Evolutionary conservation across 2,113 vertebrate species (phyloP).

Genomic region (Sterna hirundo): DNA sequence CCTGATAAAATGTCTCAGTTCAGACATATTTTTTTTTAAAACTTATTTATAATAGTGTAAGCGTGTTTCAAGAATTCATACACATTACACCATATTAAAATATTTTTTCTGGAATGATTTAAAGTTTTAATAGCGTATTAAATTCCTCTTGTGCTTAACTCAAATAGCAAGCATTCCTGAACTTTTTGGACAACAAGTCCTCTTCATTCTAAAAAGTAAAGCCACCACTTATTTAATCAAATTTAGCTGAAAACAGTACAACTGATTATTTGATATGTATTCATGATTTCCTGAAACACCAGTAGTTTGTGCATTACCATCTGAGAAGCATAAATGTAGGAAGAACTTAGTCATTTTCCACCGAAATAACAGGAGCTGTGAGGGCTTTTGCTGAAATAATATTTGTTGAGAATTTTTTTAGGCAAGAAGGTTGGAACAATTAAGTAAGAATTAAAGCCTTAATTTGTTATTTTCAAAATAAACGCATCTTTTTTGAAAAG

Average conservation of each 20-base stretch:
- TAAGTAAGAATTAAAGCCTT: background rate
- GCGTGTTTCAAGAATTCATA: background rate
- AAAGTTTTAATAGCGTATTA: background rate
- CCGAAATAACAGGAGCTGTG: background rate
- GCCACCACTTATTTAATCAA: background rate
- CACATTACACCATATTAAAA: background rate
- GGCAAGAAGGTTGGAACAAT: background rate
- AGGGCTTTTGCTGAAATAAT: background rate
- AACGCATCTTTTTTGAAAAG: background rate
- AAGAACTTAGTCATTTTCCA: background rate
- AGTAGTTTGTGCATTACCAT: background rate
- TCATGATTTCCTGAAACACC: background rate
- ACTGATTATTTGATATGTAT: background rate
- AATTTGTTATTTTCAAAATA: background rate
- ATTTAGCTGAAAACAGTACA: background rate
- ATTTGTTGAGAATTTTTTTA: background rate
- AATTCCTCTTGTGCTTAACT: background rate
- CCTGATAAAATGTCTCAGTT: background rate
- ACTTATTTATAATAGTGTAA: background rate
- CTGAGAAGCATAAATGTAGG: background rate
- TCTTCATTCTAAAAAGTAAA: background rate
- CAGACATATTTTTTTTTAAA: background rate
- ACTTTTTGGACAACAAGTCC: background rate
- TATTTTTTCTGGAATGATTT: background rate
- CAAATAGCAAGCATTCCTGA: background rate